Evolutionary conservation across 2,113 vertebrate species (phyloP), one percentile per base, ranked within the genome.

Genomic region (Abramis brama): DNA sequence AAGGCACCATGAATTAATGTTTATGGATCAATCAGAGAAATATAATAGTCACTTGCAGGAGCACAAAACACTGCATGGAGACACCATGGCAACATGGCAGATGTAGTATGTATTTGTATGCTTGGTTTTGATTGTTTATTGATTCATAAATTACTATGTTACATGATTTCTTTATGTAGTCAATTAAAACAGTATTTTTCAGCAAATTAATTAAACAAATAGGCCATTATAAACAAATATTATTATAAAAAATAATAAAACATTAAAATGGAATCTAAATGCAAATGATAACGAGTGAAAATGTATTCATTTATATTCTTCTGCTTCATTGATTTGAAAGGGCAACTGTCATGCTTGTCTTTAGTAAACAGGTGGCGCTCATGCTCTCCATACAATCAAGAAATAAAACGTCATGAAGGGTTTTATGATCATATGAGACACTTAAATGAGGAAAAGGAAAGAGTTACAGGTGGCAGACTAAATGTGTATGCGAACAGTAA

Each of bases 341-440:
- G 21, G 36, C 77, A 82, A 30, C 64, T 79, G 78, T 55, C 8
- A 68, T 64, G 50, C 50, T 43, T 30, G 23, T 59, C 13, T 83
- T 36, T 52, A 68, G 27, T 71, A 66, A 85, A 86, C 62, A 89
- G 88, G 64, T 85, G 88, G 77, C 88, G 86, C 88, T 87, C 60
- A 68, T 76, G 88, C 39, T 80, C 76, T 30, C 30, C 76, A 15
- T 55, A 11, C 70, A 43, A 30, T 70, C 60, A 82, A 83, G 13
- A 33, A 68, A 36, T 47, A 30, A 2, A 83, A 81, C 30, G 27
- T 71, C 3, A 45, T 79, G 52, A 75, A 45, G 47, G 30, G 27
- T 10, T 62, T 12, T 30, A n/a, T 39, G 12, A 9, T 27, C 9
- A 52, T 70, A 47, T 3, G 6, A 27, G 23, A 19, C 2, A 39